Evolutionary conservation across 1,140 invertebrate genomes (phyloP), one percentile per base, ranked within the genome.

Genomic region (Helicorthomorpha holstii): DNA sequence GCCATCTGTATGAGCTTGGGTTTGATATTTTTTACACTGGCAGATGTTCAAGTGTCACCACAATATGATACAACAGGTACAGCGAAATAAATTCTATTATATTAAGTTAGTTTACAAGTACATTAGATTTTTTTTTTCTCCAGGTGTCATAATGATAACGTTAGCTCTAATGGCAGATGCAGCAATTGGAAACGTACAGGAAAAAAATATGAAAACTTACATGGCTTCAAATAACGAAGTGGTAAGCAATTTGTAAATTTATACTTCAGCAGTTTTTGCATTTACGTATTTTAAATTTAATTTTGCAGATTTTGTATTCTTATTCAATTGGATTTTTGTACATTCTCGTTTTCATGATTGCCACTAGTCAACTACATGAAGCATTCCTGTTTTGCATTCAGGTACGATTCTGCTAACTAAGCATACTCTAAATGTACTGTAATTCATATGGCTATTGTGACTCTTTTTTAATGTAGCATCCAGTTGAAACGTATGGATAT

Each of bases 181-280:
- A 1, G 74, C 83, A 26, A 95, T 96, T 60, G 91, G 91, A 38
- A 97, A 97, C 74, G 81, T 95, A 2, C 91, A 96, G 72, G 92
- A 96, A 65, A 93, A 94, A 69, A 79, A 80, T 0, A 89, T 96
- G 80, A 87, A 86, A 60, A 75, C 78, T 54, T 75, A 81, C 63
- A 75, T 79, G 57, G 86, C 85, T 2, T 73, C 77, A 1, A 94
- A 91, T 71, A 82, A 81, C 54, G 90, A 95, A 77, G 82, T 97
- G 55, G 89, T 73, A 55, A 52, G 49, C n/a, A n/a, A n/a, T n/a
- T n/a, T 26, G 19, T 34, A 34, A 7, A 34, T 34, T 34, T 7
- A 7, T 34, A 7, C 29, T 34, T 34, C 16, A 34, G 29, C 16
- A 16, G n/a, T n/a, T n/a, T n/a, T n/a, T n/a, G n/a, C n/a, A n/a